Conservation (phyloP, 2,888 invertebrate genomes). For the Syrista parreyssii region DNA sequence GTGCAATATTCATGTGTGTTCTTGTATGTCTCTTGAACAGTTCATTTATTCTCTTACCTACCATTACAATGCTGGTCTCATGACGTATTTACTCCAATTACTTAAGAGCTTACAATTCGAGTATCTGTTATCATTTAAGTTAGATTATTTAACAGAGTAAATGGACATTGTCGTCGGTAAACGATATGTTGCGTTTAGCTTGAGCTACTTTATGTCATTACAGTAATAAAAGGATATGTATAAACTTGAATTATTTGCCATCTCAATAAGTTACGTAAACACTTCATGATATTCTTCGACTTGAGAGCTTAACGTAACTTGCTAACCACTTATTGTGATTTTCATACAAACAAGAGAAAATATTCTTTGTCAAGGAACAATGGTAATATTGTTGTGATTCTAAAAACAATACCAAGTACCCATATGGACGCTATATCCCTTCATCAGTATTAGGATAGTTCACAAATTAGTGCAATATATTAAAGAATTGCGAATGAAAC, state of each 20-base stretch:
- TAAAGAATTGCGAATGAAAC: background rate
- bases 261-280: background rate
- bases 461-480: background rate
- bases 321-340: background rate
- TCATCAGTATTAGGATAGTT: background rate
- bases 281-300: background rate
- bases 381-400: background rate
- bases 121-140: background rate
- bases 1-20: background rate
- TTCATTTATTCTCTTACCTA: background rate
- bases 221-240: background rate
- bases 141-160: background rate
- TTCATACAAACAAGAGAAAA: background rate
- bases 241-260: background rate
- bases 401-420: background rate
- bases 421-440: background rate
- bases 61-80: background rate
- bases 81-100: background rate
- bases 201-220: background rate
- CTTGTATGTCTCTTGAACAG: background rate
- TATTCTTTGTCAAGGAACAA: background rate
- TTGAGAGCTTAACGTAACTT: background rate
- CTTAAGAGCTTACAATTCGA: background rate
- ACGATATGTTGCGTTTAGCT: background rate
- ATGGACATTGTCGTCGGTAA: background rate